Conservation (phyloP, 1,140 invertebrate species). For the Eurosta solidaginis region DNA sequence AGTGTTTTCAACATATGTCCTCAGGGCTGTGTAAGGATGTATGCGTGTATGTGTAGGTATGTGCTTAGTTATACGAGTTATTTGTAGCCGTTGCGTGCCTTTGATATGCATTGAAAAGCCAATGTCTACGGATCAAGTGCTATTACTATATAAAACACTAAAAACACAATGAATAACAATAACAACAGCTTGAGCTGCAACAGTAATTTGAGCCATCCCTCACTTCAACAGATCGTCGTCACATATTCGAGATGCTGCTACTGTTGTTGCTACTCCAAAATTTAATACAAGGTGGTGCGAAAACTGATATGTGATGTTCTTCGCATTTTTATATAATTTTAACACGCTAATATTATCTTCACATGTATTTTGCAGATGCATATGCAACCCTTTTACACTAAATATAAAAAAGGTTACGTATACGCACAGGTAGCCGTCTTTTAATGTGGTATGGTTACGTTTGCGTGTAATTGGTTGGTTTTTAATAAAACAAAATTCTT, state of each 20-base stretch:
- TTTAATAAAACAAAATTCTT: too few relatives aligned
- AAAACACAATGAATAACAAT: not conserved
- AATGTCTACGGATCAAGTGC: constrained; percentile 28
- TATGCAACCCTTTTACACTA: too few relatives aligned
- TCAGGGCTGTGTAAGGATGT: not conserved
- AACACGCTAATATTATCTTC: too few relatives aligned
- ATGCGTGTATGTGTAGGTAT: too few relatives aligned
- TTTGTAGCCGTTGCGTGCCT: not conserved
- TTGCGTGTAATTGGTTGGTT: too few relatives aligned
- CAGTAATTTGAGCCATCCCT: not conserved
- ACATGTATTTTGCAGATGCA: too few relatives aligned
- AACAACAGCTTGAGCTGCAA: not conserved
- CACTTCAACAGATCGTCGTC: constrained; percentile 1
- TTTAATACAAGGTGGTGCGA: too few relatives aligned
- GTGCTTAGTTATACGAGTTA: not conserved
- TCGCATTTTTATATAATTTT: too few relatives aligned
- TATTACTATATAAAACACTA: not conserved
- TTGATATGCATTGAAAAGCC: constrained; percentile 24
- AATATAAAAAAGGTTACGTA: too few relatives aligned
- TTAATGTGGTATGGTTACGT: too few relatives aligned
- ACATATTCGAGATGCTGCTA: not conserved
- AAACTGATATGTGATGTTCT: too few relatives aligned
- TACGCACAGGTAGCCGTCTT: too few relatives aligned
- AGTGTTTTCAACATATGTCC: constrained; percentile 4
- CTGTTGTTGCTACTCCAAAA: not conserved